A percentile compares a stretch with the other conserved stretches of the same genome.
These are phyloP conservation scores for Euwallacea similis DNA, from an alignment of 1,140 invertebrate genomes.

Conservation along the genomic window DNA sequence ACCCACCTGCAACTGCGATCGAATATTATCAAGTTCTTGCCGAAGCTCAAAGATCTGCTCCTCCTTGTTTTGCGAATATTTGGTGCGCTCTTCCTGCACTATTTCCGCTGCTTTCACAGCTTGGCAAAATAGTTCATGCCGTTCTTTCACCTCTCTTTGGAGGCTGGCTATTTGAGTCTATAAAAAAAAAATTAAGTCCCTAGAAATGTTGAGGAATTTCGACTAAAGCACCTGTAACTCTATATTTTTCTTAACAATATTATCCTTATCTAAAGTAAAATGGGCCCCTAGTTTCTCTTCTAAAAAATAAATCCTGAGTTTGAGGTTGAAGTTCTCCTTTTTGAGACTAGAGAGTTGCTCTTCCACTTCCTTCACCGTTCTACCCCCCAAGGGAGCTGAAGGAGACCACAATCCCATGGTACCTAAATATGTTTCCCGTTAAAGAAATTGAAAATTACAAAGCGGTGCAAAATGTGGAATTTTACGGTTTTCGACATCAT, in stretches of 20 bases:
- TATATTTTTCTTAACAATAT: slow-evolving; percentile 72
- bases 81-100: slow-evolving; percentile 52
- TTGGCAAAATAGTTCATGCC: slow-evolving; percentile 79
- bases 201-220: not conserved
- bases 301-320: slow-evolving; percentile 86
- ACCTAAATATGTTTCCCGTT: slow-evolving; percentile 33
- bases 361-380: slow-evolving; percentile 88
- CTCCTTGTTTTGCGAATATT: slow-evolving; percentile 44
- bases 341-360: slow-evolving; percentile 78
- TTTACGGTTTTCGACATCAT: slow-evolving; percentile 22
- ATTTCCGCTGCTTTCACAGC: slow-evolving; percentile 78
- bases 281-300: slow-evolving; percentile 79
- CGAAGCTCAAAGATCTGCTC: slow-evolving; percentile 49
- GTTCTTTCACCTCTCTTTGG: slow-evolving; percentile 76
- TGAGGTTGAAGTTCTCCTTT: slow-evolving; percentile 92
- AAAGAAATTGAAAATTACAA: too few relatives aligned
- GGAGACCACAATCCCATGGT: slow-evolving; percentile 43
- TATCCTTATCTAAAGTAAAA: slow-evolving; percentile 61
- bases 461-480: too few relatives aligned
- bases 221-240: slow-evolving; percentile 69
- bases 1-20: slow-evolving; percentile 41
- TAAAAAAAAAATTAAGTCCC: slow-evolving; percentile 38
- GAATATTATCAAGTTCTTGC: slow-evolving; percentile 51
- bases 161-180: slow-evolving; percentile 78
- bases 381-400: slow-evolving; percentile 39